phyloP scores from a whole-genome alignment of 1,140 invertebrate species.

The Parasteatoda tepidariorum region DNA sequence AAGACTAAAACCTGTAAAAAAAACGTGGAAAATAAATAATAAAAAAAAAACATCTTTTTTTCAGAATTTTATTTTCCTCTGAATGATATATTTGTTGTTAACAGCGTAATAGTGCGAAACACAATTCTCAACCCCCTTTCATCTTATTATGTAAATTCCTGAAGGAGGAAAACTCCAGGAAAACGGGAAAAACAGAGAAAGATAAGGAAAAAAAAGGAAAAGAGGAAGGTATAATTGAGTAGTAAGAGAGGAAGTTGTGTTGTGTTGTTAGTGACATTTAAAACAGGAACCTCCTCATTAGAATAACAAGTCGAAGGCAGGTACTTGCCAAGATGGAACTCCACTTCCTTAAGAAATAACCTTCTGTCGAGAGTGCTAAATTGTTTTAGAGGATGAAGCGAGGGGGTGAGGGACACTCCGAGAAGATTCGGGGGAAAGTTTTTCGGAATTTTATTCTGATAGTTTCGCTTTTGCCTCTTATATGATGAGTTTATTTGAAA shows the following conservation, averaged over 20 bases:
- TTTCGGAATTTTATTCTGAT: too few species aligned
- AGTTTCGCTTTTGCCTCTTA: background rate
- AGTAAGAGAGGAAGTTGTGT: constrained; percentile 5
- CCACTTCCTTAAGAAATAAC: background rate
- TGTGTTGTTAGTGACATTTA: constrained; percentile 59
- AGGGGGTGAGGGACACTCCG: background rate
- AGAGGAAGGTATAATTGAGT: constrained; percentile 53
- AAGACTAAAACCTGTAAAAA: constrained; percentile 14
- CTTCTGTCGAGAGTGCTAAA: constrained; percentile 14
- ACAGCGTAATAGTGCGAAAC: constrained; percentile 45
- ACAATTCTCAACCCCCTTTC: constrained; percentile 3
- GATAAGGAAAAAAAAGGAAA: background rate
- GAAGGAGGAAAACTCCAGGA: background rate
- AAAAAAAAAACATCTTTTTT: background rate
- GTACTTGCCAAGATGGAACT: background rate
- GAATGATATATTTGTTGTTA: constrained; percentile 59
- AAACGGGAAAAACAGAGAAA: background rate
- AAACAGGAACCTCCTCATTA: constrained; percentile 53
- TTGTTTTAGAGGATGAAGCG: constrained; percentile 1
- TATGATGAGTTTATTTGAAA: background rate
- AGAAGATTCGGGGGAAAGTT: too few species aligned
- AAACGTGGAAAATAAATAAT: background rate
- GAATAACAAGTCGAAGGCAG: constrained; percentile 54
- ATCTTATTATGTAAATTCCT: constrained; percentile 59
- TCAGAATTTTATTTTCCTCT: constrained; percentile 16